Conservation (phyloP, 2,113 vertebrate species). For the Microcebus lehilahytsara region DNA sequence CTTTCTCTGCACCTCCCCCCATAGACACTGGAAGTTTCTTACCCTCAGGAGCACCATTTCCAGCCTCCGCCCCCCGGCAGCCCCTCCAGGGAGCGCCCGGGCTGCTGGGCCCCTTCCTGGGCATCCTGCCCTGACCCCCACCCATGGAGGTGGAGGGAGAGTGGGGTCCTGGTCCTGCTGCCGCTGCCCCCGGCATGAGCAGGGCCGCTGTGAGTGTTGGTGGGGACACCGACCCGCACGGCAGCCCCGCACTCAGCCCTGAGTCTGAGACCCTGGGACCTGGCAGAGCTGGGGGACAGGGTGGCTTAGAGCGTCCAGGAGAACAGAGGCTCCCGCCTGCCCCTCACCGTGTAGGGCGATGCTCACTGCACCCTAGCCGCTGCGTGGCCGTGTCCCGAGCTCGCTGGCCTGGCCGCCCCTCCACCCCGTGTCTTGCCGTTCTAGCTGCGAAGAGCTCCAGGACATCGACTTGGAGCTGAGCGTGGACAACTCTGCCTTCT, state of each 20-base stretch:
- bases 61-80: background rate
- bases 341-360: rapidly evolving
- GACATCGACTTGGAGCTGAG: constrained; percentile 93
- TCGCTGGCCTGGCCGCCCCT: rapidly evolving
- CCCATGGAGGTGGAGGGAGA: too few relatives aligned
- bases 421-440: background rate
- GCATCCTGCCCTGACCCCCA: rapidly evolving
- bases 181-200: background rate
- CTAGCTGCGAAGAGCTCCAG: constrained; percentile 96
- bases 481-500: constrained; percentile 95
- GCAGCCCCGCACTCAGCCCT: too few relatives aligned
- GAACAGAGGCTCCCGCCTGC: background rate
- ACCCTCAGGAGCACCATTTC: rapidly evolving
- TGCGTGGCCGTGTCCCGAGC: rapidly evolving
- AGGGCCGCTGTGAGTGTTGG: rapidly evolving
- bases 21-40: rapidly evolving
- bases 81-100: rapidly evolving
- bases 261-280: background rate
- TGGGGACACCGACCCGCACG: background rate
- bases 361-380: background rate
- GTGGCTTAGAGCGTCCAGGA: rapidly evolving
- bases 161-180: too few relatives aligned
- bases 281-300: background rate
- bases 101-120: background rate
- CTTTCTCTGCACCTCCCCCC: background rate